phyloP scores from a whole-genome alignment of 64 coral and sea anemone genomes.

The Actinia tenebrosa region DNA sequence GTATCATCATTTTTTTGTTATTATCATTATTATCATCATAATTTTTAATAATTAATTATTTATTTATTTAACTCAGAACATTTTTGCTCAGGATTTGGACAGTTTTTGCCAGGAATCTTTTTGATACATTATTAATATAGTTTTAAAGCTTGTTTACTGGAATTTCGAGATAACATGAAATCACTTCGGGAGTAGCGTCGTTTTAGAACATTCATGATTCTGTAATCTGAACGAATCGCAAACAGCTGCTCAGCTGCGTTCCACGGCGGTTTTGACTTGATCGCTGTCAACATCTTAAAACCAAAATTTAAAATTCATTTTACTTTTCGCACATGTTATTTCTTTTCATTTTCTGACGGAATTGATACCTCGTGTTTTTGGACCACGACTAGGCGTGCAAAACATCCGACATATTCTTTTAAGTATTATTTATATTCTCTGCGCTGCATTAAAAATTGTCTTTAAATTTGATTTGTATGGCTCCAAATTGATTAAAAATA shows the following conservation, averaged over 20 bases:
- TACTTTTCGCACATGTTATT: not conserved
- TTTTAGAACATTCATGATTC: not conserved
- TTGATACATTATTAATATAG: not conserved
- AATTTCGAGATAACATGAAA: not conserved
- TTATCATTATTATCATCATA: too few species aligned
- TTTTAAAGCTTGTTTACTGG: not conserved
- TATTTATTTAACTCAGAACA: too few species aligned
- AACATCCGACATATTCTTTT: not conserved
- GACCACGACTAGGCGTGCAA: not conserved
- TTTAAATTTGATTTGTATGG: not conserved
- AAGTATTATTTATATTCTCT: not conserved
- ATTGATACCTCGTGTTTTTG: not conserved
- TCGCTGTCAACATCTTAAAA: not conserved
- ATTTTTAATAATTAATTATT: too few species aligned
- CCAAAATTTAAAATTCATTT: constrained; percentile 5
- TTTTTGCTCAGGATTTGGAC: not conserved
- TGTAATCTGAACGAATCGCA: not conserved
- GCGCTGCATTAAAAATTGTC: not conserved
- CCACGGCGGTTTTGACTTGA: not conserved
- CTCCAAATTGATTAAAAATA: not conserved
- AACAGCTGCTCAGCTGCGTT: not conserved
- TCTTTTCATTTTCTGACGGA: not conserved
- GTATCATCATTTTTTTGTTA: too few species aligned
- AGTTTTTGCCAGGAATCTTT: not conserved
- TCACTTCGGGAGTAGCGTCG: not conserved